A percentile compares a stretch with the other conserved stretches of the same genome.
These are phyloP conservation scores for Nomia melanderi DNA, from an alignment of 1,140 invertebrate species.

Conservation along the genomic window DNA sequence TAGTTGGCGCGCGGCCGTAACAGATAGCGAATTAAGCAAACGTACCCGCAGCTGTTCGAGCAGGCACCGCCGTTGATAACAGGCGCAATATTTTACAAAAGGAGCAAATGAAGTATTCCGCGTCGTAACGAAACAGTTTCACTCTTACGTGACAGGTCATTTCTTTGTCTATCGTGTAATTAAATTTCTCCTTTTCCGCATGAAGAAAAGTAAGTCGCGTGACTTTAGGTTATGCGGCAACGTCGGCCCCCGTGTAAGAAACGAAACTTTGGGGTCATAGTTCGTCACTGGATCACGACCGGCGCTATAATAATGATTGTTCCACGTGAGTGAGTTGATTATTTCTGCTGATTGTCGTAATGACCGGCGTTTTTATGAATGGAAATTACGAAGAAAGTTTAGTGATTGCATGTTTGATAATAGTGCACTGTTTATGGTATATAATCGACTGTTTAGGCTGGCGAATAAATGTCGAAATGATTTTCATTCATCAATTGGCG, in stretches of 20 bases:
- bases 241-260: background rate
- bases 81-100: slow-evolving; percentile 8
- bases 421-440: no score
- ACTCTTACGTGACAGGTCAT: background rate
- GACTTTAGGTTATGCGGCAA: background rate
- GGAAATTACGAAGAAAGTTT: no score
- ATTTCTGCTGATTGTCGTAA: no score
- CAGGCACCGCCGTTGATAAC: background rate
- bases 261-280: slow-evolving; percentile 5
- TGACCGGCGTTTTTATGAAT: no score
- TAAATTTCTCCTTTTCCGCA: background rate
- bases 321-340: background rate
- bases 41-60: slow-evolving; percentile 17
- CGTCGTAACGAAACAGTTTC: background rate
- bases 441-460: no score
- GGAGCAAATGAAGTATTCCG: background rate
- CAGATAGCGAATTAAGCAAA: background rate
- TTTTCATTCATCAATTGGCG: no score
- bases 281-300: slow-evolving; percentile 9
- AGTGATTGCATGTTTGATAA: no score
- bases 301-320: slow-evolving; percentile 24
- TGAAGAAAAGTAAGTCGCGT: background rate
- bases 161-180: background rate
- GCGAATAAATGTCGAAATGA: no score
- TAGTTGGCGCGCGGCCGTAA: background rate